These are phyloP conservation scores for Pristionchus entomophagus DNA, from an alignment of 2,888 invertebrate species.

Conservation along the genomic window DNA sequence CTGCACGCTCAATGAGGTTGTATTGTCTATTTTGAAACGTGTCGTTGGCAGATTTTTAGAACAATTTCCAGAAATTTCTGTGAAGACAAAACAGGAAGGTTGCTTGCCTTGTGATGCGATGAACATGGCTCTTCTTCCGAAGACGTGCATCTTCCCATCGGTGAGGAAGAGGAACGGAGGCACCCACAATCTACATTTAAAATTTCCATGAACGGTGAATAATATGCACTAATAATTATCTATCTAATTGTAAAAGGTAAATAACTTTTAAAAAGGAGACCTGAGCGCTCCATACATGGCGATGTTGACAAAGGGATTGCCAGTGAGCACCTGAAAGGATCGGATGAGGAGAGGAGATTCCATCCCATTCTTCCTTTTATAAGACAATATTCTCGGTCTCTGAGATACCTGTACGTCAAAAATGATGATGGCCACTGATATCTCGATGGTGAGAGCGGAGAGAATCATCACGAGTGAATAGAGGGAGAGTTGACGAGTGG, in stretches of 20 bases:
- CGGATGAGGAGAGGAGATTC: too few relatives aligned
- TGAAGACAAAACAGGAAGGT: too few relatives aligned
- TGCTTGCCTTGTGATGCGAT: conserved; percentile 57
- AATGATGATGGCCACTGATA: conserved; percentile 59
- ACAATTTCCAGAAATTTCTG: neutral
- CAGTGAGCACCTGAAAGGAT: conserved; percentile 52
- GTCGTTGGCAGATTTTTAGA: neutral
- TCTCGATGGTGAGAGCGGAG: conserved; percentile 59
- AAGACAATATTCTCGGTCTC: too few relatives aligned
- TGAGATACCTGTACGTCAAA: conserved; percentile 62
- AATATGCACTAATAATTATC: neutral
- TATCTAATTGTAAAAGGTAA: neutral
- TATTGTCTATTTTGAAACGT: neutral
- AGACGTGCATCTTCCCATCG: conserved; percentile 52
- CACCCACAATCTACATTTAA: conserved; percentile 56
- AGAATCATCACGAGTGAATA: conserved; percentile 63
- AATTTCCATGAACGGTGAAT: too few relatives aligned
- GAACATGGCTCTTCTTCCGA: conserved; percentile 61
- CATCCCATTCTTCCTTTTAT: too few relatives aligned
- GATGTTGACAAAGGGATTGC: conserved; percentile 64
- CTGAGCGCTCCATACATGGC: conserved; percentile 58
- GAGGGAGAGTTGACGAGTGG: conserved; percentile 52
- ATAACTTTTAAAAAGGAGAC: neutral
- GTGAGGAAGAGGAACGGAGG: conserved; percentile 60
- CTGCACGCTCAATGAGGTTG: neutral